These are phyloP conservation scores for Drosophila oshimai DNA, from an alignment of 1,140 invertebrate genomes.

Conservation along the genomic window DNA sequence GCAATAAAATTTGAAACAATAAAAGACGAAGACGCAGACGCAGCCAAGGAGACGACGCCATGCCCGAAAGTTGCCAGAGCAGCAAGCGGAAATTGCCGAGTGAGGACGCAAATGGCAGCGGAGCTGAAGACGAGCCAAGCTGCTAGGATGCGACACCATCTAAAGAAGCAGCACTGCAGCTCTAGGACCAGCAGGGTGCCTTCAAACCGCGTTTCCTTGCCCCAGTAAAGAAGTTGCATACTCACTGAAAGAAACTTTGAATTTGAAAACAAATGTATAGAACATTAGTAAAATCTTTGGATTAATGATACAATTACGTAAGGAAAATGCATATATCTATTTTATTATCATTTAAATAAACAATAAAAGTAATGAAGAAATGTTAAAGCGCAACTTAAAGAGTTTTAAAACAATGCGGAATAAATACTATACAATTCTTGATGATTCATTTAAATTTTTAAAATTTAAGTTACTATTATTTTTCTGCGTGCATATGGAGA, in stretches of 20 bases:
- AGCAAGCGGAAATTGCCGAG: slow-evolving; percentile 68
- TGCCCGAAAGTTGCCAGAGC: slow-evolving; percentile 40
- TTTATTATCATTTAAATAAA: too few species aligned
- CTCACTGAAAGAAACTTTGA: slow-evolving; percentile 16
- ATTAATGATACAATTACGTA: too few species aligned
- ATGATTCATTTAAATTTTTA: background rate
- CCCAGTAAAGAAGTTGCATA: slow-evolving; percentile 35
- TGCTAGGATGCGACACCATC: slow-evolving; percentile 41
- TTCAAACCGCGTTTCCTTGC: slow-evolving; percentile 13
- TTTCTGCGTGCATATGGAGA: background rate
- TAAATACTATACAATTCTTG: too few species aligned
- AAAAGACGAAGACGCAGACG: slow-evolving; percentile 61
- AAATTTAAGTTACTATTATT: background rate
- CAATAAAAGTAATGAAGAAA: too few species aligned
- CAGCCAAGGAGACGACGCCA: slow-evolving; percentile 40
- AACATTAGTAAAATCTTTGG: too few species aligned
- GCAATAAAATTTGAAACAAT: slow-evolving; percentile 81
- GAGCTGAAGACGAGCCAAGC: slow-evolving; percentile 30
- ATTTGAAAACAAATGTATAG: too few species aligned
- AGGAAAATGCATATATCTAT: too few species aligned
- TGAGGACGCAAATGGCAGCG: slow-evolving; percentile 33
- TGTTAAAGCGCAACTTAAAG: too few species aligned
- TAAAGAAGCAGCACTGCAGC: slow-evolving; percentile 9
- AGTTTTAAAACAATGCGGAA: too few species aligned
- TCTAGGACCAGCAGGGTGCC: slow-evolving; percentile 62